phyloP scores from a whole-genome alignment of 2,113 vertebrate species.

The Columbina picui region DNA sequence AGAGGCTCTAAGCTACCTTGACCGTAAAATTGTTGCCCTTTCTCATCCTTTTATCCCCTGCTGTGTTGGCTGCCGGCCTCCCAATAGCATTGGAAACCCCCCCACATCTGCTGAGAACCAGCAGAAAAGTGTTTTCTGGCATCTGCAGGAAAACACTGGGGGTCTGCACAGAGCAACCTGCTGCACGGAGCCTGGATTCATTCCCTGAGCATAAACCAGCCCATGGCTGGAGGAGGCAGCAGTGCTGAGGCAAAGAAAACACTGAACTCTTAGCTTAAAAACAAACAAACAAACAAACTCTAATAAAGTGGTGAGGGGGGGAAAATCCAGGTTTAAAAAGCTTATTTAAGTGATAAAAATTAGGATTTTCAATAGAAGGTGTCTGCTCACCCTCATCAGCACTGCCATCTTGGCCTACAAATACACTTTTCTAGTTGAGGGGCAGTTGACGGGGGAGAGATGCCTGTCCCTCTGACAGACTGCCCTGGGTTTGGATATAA shows the following conservation, averaged over 20 bases:
- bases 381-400: background rate
- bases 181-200: background rate
- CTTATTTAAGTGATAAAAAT: background rate
- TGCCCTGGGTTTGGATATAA: background rate
- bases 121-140: background rate
- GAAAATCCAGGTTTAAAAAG: background rate
- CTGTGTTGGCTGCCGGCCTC: background rate
- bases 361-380: background rate
- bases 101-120: background rate
- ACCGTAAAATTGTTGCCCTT: background rate
- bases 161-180: background rate
- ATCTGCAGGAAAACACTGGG: background rate
- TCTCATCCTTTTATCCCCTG: background rate
- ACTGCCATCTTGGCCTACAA: background rate
- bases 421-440: background rate
- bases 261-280: background rate
- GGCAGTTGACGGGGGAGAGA: accelerated
- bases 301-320: background rate
- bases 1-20: background rate
- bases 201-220: background rate
- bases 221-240: background rate
- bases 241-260: background rate
- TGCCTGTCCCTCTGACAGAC: background rate
- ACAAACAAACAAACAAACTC: background rate
- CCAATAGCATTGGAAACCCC: accelerated